Percentiles rank a stretch among this genome's conserved stretches.
Conservation (phyloP, 1,140 invertebrate species). For the Charaxes varanes region DNA sequence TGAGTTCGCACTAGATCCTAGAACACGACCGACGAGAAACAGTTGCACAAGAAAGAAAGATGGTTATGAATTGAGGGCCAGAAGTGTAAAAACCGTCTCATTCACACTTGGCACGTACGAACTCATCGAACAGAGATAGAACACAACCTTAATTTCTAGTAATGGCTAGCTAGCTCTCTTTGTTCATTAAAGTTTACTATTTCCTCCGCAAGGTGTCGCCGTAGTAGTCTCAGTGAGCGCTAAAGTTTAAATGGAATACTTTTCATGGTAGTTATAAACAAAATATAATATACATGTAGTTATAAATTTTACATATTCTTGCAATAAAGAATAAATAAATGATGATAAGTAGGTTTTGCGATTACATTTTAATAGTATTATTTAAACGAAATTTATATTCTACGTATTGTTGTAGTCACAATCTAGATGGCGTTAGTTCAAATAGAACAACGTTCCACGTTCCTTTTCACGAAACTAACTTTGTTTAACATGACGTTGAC, state of each 20-base stretch:
- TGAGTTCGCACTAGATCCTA: conserved; percentile 64
- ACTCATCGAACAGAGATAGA: conserved; percentile 55
- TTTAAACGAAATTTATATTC: not conserved
- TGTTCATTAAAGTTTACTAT: conserved; percentile 51
- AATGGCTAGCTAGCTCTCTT: conserved; percentile 67
- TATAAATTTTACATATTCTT: too few species aligned
- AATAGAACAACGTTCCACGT: not conserved
- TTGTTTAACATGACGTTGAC: too few species aligned
- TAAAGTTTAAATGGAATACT: conserved; percentile 14
- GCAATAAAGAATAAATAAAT: too few species aligned
- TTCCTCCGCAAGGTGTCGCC: conserved; percentile 48
- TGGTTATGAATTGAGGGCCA: conserved; percentile 67
- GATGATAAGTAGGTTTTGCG: too few species aligned
- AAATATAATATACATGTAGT: too few species aligned
- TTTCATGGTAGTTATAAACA: too few species aligned
- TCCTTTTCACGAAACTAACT: not conserved
- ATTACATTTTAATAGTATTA: too few species aligned
- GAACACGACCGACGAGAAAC: conserved; percentile 70
- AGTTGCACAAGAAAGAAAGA: conserved; percentile 73
- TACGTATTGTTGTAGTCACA: not conserved
- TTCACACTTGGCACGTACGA: conserved; percentile 31
- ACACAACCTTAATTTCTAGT: conserved; percentile 71
- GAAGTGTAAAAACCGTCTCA: conserved; percentile 52
- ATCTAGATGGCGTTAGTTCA: not conserved
- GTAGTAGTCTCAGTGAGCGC: conserved; percentile 23